Conservation (phyloP, 2,797 vertebrate species). For the Leuciscus waleckii region DNA sequence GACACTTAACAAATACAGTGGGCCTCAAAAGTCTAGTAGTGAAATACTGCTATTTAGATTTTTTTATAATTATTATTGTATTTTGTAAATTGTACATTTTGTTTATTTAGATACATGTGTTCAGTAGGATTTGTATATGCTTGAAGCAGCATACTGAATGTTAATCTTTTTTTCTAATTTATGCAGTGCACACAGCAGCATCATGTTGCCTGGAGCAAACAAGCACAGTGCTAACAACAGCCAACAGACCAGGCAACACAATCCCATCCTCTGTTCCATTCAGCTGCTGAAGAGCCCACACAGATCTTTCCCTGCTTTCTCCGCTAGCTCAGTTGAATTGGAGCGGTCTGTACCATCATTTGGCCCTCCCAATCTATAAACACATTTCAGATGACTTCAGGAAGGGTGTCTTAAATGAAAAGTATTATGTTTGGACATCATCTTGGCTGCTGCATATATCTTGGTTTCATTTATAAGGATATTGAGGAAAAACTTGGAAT, state of each 20-base stretch:
- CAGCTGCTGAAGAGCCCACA: constrained; percentile 45
- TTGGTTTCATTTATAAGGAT: background rate
- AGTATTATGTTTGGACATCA: background rate
- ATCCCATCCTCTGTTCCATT: constrained; percentile 59
- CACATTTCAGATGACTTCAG: constrained; percentile 2
- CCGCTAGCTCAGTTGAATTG: constrained; percentile 45
- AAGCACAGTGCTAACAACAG: constrained; percentile 48
- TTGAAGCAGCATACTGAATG: background rate
- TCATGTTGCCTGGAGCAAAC: constrained; percentile 47
- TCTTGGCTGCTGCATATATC: background rate
- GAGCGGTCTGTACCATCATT: constrained; percentile 57
- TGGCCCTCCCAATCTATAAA: constrained; percentile 25
- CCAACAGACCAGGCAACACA: constrained; percentile 50
- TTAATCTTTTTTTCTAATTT: constrained; percentile 14
- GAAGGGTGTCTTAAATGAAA: background rate
- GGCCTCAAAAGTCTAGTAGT: background rate
- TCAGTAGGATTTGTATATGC: background rate
- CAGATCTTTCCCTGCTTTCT: constrained; percentile 41
- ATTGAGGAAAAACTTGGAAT: background rate
- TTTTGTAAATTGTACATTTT: background rate
- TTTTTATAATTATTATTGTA: background rate
- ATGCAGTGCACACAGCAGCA: constrained; percentile 27
- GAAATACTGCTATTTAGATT: background rate
- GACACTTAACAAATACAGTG: background rate
- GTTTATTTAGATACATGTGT: background rate